phyloP scores from a whole-genome alignment of 1,140 invertebrate genomes.

The Stegodyphus dumicola region DNA sequence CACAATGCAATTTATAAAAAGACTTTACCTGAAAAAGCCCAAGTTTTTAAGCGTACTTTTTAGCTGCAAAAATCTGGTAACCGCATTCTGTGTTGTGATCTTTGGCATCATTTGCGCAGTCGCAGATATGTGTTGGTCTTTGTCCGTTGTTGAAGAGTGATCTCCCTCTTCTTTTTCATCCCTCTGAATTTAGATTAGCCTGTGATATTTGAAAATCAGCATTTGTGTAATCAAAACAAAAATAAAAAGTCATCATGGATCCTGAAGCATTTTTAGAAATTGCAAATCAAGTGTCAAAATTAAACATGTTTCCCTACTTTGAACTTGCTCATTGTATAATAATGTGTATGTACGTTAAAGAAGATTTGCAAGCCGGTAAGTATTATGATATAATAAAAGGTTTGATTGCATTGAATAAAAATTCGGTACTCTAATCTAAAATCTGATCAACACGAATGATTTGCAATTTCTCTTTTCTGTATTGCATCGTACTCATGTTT shows the following conservation, averaged over 20 bases:
- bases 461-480: too few relatives aligned
- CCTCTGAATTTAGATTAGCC: neutral
- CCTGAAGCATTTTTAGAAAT: constrained; percentile 77
- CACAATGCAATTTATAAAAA: too few relatives aligned
- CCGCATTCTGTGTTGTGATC: neutral
- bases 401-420: neutral
- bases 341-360: constrained; percentile 90
- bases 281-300: constrained; percentile 97
- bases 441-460: too few relatives aligned
- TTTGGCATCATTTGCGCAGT: neutral
- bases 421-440: too few relatives aligned
- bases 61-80: neutral
- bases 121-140: neutral
- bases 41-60: too few relatives aligned
- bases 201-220: neutral
- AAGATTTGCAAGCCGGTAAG: constrained; percentile 93
- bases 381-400: constrained; percentile 28
- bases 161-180: neutral
- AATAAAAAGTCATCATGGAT: constrained; percentile 60
- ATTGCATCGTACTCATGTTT: too few relatives aligned
- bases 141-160: neutral
- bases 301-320: constrained; percentile 99
- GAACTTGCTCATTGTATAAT: constrained; percentile 94
- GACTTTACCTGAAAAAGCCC: too few relatives aligned
- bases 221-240: neutral